phyloP scores from a whole-genome alignment of 1,140 invertebrate species.

The Drosophila setifemur region DNA sequence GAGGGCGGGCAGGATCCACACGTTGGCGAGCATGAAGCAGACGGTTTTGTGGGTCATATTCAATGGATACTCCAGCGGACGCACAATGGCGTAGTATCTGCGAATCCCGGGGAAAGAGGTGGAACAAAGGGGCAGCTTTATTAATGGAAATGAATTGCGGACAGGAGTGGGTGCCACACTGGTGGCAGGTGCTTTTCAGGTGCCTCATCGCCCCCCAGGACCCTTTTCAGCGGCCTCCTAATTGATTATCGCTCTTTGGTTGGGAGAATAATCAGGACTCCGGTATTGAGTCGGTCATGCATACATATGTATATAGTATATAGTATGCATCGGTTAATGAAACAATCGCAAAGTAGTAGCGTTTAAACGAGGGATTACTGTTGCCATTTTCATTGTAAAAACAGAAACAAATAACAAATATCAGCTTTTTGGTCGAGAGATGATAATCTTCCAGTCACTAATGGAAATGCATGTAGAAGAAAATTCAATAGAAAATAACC shows the following conservation, averaged over 20 bases:
- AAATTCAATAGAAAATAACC: too few relatives aligned
- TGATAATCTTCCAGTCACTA: too few relatives aligned
- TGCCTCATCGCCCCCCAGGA: too few relatives aligned
- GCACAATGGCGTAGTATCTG: constrained; percentile 93
- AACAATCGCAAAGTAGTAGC: too few relatives aligned
- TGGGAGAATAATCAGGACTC: constrained; percentile 20
- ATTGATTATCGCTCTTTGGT: constrained; percentile 25
- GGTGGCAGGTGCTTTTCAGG: constrained; percentile 2
- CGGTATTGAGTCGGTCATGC: background rate
- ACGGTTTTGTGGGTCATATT: constrained; percentile 93
- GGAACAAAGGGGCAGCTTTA: background rate
- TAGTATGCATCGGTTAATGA: background rate
- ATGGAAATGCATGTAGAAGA: too few relatives aligned
- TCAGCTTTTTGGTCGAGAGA: too few relatives aligned
- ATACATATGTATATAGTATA: too few relatives aligned
- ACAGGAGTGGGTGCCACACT: too few relatives aligned
- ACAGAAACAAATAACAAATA: too few relatives aligned
- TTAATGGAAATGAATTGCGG: constrained; percentile 36
- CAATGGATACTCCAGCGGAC: constrained; percentile 93
- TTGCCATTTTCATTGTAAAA: too few relatives aligned
- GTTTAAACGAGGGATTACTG: too few relatives aligned
- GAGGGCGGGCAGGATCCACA: constrained; percentile 95
- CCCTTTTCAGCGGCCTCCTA: constrained; percentile 6
- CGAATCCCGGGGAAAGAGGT: background rate
- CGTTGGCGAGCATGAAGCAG: constrained; percentile 90